Evolutionary conservation across 2,888 invertebrate species (phyloP).

Genomic region (Rotaria magnacalcarata): DNA sequence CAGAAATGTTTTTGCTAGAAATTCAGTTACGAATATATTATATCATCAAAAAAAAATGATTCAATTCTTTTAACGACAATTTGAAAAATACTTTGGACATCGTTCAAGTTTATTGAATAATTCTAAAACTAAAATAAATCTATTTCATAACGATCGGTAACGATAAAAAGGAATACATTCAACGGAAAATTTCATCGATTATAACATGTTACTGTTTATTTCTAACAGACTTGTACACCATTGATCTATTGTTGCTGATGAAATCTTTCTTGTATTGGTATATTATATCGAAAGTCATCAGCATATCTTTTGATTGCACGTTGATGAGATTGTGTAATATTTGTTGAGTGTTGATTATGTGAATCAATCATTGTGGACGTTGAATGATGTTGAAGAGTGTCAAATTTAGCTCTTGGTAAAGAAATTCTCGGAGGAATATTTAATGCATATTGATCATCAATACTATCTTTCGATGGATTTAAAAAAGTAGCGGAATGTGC

Average conservation of each 20-base stretch:
- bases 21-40: too few relatives aligned
- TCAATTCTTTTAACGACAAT: too few relatives aligned
- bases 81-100: too few relatives aligned
- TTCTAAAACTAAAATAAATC: too few relatives aligned
- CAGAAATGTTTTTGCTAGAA: too few relatives aligned
- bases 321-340: background rate
- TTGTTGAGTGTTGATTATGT: background rate
- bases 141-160: too few relatives aligned
- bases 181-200: too few relatives aligned
- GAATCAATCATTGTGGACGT: background rate
- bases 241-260: background rate
- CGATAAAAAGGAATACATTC: too few relatives aligned
- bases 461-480: background rate
- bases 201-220: background rate
- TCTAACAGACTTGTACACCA: background rate
- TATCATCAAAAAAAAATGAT: too few relatives aligned
- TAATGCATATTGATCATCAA: background rate
- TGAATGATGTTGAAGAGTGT: background rate
- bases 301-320: background rate
- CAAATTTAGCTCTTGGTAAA: background rate
- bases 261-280: slow-evolving; percentile 6
- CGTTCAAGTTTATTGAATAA: too few relatives aligned
- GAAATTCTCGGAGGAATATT: background rate
- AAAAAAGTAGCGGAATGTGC: background rate
- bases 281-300: background rate